Evolutionary conservation across 2,113 vertebrate genomes (phyloP).

Genomic region (Elanus axillaris): DNA sequence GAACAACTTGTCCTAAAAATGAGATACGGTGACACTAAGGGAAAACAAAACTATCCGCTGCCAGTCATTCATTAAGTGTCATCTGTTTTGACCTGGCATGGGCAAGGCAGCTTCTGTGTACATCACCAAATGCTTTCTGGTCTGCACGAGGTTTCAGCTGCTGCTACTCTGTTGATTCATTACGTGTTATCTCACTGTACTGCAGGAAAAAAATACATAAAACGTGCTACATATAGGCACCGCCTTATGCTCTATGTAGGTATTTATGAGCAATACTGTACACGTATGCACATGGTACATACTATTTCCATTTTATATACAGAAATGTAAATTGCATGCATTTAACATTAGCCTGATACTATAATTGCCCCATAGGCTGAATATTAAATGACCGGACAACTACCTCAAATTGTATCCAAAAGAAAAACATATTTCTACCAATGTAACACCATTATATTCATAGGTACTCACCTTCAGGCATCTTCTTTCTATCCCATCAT

Average conservation of each 20-base stretch:
- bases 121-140: neutral
- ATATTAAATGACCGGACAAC: neutral
- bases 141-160: neutral
- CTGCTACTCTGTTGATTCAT: neutral
- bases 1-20: neutral
- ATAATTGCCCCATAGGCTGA: neutral
- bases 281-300: neutral
- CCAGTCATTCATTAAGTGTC: neutral
- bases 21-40: neutral
- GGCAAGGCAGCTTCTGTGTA: neutral
- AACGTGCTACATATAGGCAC: neutral
- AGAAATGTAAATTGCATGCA: neutral
- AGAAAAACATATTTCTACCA: neutral
- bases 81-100: neutral
- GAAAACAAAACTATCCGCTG: neutral
- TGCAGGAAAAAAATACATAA: neutral
- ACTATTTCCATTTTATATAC: neutral
- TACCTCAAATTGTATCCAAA: neutral
- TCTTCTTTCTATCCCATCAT: neutral
- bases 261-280: neutral
- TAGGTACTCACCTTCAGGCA: neutral
- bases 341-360: neutral
- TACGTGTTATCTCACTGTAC: neutral
- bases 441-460: neutral
- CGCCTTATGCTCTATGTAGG: neutral